A percentile compares a stretch with the other conserved stretches of the same genome.
phyloP scores from a whole-genome alignment of 2,113 vertebrate species.

The Aphyosemion australe region DNA sequence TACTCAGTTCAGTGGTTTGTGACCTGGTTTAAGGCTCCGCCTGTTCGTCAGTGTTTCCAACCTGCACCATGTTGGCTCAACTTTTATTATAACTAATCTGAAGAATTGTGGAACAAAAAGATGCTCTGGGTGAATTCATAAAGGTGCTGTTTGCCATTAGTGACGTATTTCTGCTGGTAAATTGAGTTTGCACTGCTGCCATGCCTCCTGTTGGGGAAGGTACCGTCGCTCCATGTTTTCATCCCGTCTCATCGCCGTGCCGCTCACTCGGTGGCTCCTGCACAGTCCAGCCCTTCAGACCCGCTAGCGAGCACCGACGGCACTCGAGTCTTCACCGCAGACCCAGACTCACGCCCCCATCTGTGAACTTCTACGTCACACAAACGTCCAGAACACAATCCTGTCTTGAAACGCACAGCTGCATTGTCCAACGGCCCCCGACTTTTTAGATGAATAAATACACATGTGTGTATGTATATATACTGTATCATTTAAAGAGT shows the following conservation, averaged over 20 bases:
- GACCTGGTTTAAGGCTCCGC: constrained; percentile 42
- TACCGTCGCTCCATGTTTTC: constrained; percentile 54
- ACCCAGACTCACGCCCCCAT: constrained; percentile 35
- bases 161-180: constrained; percentile 57
- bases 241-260: constrained; percentile 43
- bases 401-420: constrained; percentile 80
- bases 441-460: constrained; percentile 79
- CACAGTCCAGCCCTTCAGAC: constrained; percentile 55
- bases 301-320: constrained; percentile 59
- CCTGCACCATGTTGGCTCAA: constrained; percentile 1
- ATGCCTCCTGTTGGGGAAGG: constrained; percentile 55
- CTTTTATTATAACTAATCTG: not conserved
- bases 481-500: constrained; percentile 81
- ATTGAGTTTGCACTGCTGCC: constrained; percentile 20
- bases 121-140: constrained; percentile 44
- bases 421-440: constrained; percentile 71
- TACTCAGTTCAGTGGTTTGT: too few species aligned
- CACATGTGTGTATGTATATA: constrained; percentile 80
- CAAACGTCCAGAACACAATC: too few species aligned
- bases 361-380: constrained; percentile 50
- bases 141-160: constrained; percentile 70
- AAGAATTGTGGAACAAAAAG: constrained; percentile 4
- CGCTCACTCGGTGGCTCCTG: constrained; percentile 60
- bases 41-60: constrained; percentile 59
- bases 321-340: constrained; percentile 40